phyloP scores from a whole-genome alignment of 2,888 invertebrate genomes.

The Linnaemya tessellans region DNA sequence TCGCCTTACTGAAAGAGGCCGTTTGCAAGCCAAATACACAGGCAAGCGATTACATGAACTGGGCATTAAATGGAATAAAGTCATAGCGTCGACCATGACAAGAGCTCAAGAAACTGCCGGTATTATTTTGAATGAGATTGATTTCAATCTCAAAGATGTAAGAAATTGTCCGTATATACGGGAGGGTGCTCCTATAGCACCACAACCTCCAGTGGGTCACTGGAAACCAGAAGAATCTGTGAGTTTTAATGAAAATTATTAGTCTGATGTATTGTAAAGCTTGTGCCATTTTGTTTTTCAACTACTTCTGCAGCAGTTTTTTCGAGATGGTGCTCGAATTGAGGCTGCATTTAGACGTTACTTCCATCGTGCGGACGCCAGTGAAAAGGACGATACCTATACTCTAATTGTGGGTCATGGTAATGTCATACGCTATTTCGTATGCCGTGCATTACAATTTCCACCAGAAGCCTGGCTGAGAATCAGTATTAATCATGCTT shows the following conservation, averaged over 20 bases:
- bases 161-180: conserved; percentile 90
- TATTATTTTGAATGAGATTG: conserved; percentile 90
- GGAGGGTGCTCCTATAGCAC: conserved; percentile 97
- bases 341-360: conserved; percentile 97
- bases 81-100: conserved; percentile 96
- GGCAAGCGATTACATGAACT: conserved; percentile 92
- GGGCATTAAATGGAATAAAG: conserved; percentile 89
- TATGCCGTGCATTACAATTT: conserved; percentile 97
- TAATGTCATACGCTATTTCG: conserved; percentile 97
- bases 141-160: conserved; percentile 85
- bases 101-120: conserved; percentile 95
- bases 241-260: conserved; percentile 77
- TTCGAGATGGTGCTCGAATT: conserved; percentile 95
- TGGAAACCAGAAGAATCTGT: conserved; percentile 94
- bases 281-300: conserved; percentile 6
- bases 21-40: conserved; percentile 92
- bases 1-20: conserved; percentile 91
- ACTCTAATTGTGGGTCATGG: conserved; percentile 98
- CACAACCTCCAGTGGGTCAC: conserved; percentile 94
- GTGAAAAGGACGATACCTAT: conserved; percentile 92
- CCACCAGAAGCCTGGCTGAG: conserved; percentile 99
- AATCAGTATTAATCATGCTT: conserved; percentile 94
- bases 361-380: conserved; percentile 93
- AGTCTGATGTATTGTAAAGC: conserved; percentile 1
- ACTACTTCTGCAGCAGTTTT: conserved; percentile 90